Evolutionary conservation across 35 echinoderm and acorn worm species (phyloP), one percentile per base, ranked within the genome.

Genomic region (Anneissia japonica): DNA sequence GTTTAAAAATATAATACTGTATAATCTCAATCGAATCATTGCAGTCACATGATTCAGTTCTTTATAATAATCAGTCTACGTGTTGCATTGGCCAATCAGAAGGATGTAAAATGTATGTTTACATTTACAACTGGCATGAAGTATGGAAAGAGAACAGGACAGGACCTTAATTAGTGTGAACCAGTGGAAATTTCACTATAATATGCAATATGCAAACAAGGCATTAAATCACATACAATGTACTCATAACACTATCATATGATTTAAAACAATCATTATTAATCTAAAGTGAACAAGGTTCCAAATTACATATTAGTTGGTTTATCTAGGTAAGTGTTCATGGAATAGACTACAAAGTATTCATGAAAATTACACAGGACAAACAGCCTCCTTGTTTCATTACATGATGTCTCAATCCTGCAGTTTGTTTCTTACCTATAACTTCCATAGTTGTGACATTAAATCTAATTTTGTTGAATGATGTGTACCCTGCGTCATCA

Each of bases 401-500:
- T n/a, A 75, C 7, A 26, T 5, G 26, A 75, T 4, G 32, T 9
- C 3, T 9, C 32, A 75, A n/a, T n/a, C n/a, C n/a, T n/a, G n/a
- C n/a, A n/a, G 32, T 33, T 84, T 23, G 26, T 33, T 16, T 87
- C 94, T 98, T 89, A 98, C 95, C 93, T 82, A 98, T 89, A 1
- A 98, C 75, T 89, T 93, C 87, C 86, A 98, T 76, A 74, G 41
- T 84, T 32, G 88, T 93, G 5, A 98, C 80, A 76, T 91, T 89
- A 41, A 98, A 23, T 84, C 95, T 82, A 16, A 98, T 56, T 79
- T 98, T 98, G 39, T 41, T 91, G 84, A 98, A 98, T 37, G 89
- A 87, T 40, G 92, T 93, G 19, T 91, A 83, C 7, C 95, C 95
- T 29, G 95, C 87, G 33, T 98, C 84, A 1, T 82, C 85, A 83